phyloP scores from a whole-genome alignment of 2,888 invertebrate species.

The Archips xylosteana region DNA sequence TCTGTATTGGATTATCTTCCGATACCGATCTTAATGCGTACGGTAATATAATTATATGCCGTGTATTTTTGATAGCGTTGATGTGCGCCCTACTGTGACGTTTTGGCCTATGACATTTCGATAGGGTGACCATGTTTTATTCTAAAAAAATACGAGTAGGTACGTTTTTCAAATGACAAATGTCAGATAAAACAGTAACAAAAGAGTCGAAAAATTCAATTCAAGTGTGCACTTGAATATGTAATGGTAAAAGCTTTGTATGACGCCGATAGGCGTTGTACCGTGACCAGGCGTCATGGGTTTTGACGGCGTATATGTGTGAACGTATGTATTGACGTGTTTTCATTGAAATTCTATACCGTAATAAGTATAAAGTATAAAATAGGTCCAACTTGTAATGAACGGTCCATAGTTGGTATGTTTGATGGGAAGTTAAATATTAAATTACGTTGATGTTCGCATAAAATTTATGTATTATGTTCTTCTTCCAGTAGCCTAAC shows the following conservation, averaged over 20 bases:
- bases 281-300: constrained; percentile 44
- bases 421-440: background rate
- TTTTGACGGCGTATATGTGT: constrained; percentile 24
- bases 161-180: background rate
- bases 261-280: constrained; percentile 12
- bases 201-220: constrained; percentile 1
- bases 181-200: background rate
- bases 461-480: background rate
- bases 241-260: background rate
- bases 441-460: too few relatives aligned
- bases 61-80: constrained; percentile 26
- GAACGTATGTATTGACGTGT: background rate
- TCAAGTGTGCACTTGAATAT: constrained; percentile 11
- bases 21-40: constrained; percentile 10
- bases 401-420: background rate
- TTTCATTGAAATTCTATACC: constrained; percentile 26
- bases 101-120: constrained; percentile 27
- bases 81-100: constrained; percentile 41
- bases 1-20: background rate
- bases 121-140: constrained; percentile 32
- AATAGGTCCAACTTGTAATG: background rate
- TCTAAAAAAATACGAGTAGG: background rate
- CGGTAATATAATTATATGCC: constrained; percentile 33
- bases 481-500: too few relatives aligned
- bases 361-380: background rate